Evolutionary conservation across 2,888 invertebrate genomes (phyloP).

Genomic region (Podotricha telesiphe): DNA sequence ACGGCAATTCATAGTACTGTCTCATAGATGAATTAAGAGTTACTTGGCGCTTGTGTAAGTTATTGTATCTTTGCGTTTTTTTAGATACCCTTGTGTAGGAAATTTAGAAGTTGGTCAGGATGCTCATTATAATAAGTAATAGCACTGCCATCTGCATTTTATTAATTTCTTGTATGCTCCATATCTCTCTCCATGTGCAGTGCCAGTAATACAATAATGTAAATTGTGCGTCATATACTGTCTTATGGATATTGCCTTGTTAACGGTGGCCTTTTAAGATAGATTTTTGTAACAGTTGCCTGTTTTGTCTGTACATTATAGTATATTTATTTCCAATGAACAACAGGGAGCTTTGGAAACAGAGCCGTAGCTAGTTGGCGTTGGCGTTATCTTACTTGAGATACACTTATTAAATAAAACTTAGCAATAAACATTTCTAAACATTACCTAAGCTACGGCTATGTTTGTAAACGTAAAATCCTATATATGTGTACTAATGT

Average conservation of each 20-base stretch:
- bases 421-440: neutral
- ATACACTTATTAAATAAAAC: neutral
- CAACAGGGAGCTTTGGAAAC: slow-evolving; percentile 17
- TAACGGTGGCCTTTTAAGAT: slow-evolving; percentile 67
- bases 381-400: neutral
- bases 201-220: slow-evolving; percentile 31
- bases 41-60: slow-evolving; percentile 49
- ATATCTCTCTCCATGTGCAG: slow-evolving; percentile 32
- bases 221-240: slow-evolving; percentile 26
- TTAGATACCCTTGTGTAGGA: slow-evolving; percentile 38
- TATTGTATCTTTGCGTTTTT: slow-evolving; percentile 47
- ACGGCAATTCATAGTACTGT: slow-evolving; percentile 49
- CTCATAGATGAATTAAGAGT: slow-evolving; percentile 51
- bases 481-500: slow-evolving; percentile 29
- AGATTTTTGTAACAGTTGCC: slow-evolving; percentile 45
- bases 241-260: slow-evolving; percentile 58
- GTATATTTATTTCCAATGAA: slow-evolving; percentile 10
- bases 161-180: slow-evolving; percentile 32
- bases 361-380: slow-evolving; percentile 12
- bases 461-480: slow-evolving; percentile 33
- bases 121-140: slow-evolving; percentile 73
- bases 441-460: slow-evolving; percentile 17
- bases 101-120: slow-evolving; percentile 63
- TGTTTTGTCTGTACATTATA: slow-evolving; percentile 31
- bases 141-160: slow-evolving; percentile 60